phyloP scores from a whole-genome alignment of 1,140 invertebrate genomes.

The Cydia amplana region DNA sequence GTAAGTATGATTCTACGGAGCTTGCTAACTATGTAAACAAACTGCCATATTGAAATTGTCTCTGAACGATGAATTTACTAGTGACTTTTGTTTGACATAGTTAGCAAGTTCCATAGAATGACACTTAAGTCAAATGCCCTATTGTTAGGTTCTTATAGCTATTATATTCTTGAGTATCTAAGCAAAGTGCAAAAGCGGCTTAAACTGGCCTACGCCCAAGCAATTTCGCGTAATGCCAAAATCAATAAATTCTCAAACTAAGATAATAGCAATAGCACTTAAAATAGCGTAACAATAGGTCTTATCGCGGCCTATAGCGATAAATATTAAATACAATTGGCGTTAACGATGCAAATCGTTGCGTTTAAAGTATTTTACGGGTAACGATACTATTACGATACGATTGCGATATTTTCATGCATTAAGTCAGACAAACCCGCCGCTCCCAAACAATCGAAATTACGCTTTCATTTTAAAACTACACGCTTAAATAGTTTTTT shows the following conservation, averaged over 20 bases:
- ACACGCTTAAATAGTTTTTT: too few species aligned
- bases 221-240: background rate
- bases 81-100: too few species aligned
- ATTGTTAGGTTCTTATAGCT: too few species aligned
- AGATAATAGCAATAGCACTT: background rate
- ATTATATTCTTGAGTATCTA: background rate
- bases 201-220: background rate
- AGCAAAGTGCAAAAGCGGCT: background rate
- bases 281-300: slow-evolving; percentile 20
- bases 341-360: slow-evolving; percentile 23
- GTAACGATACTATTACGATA: background rate
- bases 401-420: background rate
- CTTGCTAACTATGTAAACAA: too few species aligned
- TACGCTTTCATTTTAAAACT: too few species aligned
- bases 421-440: too few species aligned
- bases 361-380: slow-evolving; percentile 11
- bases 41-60: too few species aligned
- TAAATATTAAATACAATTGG: slow-evolving; percentile 27
- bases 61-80: too few species aligned
- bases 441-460: too few species aligned
- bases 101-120: too few species aligned
- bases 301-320: background rate
- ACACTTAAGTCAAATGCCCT: too few species aligned
- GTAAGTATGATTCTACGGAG: too few species aligned
- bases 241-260: slow-evolving; percentile 15